phyloP scores from a whole-genome alignment of 2,797 vertebrate species.

The Gorsachius magnificus region DNA sequence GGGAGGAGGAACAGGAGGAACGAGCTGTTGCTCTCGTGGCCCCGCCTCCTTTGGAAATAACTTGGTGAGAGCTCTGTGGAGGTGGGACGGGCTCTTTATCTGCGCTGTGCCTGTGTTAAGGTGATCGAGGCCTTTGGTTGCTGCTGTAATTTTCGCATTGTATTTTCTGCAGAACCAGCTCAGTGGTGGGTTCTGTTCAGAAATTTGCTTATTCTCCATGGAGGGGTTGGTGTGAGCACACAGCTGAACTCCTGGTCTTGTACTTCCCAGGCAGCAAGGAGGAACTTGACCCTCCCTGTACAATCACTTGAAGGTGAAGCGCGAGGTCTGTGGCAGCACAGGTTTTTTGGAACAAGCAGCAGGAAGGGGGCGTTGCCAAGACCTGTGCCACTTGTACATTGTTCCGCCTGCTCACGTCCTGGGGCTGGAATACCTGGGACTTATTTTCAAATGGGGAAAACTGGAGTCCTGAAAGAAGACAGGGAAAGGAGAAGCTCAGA shows the following conservation, averaged over 20 bases:
- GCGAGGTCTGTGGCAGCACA: background rate
- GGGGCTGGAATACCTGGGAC: background rate
- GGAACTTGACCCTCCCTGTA: accelerated
- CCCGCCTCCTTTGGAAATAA: background rate
- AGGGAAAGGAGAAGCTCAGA: background rate
- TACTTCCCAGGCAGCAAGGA: background rate
- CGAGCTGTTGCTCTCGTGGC: accelerated
- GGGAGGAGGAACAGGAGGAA: background rate
- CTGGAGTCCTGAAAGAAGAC: background rate
- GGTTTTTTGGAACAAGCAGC: background rate
- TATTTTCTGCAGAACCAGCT: background rate
- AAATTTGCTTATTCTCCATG: background rate
- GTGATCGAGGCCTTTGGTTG: accelerated
- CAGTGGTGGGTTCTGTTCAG: background rate
- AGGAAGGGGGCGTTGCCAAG: background rate
- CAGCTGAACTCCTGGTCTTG: background rate
- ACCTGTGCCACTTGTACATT: accelerated
- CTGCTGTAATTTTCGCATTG: background rate
- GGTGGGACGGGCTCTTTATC: background rate
- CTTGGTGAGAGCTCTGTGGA: accelerated
- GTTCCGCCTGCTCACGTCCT: background rate
- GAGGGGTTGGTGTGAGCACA: background rate
- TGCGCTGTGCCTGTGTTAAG: accelerated
- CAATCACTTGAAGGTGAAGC: background rate
- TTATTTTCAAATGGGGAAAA: background rate